Base-by-base conservation (phyloP, 2,797 vertebrate species). In the Octomys mimax region DNA sequence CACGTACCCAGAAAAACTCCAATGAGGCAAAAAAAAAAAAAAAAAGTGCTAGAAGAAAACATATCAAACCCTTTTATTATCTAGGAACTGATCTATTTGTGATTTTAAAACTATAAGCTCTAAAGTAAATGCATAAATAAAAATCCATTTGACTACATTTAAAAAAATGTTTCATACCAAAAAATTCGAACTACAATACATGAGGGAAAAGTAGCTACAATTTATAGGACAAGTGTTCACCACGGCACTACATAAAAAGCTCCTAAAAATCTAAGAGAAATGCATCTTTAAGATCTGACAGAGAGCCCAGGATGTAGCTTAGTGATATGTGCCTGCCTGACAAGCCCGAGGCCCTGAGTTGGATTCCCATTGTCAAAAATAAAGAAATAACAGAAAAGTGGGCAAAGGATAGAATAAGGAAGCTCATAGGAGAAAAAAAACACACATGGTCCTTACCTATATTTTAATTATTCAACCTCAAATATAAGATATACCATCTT, bases 21-120 rank as follows among this genome's bases (percentile, higher is more conserved):
- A 94, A 42, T 49, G 24, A 86, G 84, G 82, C 39, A 91, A 95
- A 96, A 85, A 95, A 96, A 85, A 62, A 91, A 95, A 96, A 85
- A 95, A 96, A 85, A 62, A 57, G 3, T 73, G 73, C 39, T 78
- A 68, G 61, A 86, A 92, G 73, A 82, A 94, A 88, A 86, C n/a
- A 64, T 26, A 71, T 49, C 28, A 82, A 90, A 85, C 52, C 31
- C 31, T 36, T 83, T 90, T 70, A 83, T 79, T 64, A 91, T 86
- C 80, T 83, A 83, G 36, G n/a, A 78, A 42, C 36, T 8, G 10
- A 46, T 78, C 71, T 95, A 95, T 82, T 54, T 80, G 33, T 39
- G 59, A 87, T 49, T 95, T 93, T 54, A 92, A 90, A 71, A 61
- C 7, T 73, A 77, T 1, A 88, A 70, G 5, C n/a, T 90, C 62